Evolutionary conservation across 2,888 invertebrate genomes (phyloP), one percentile per base, ranked within the genome.

Genomic region (Athalia circularis): DNA sequence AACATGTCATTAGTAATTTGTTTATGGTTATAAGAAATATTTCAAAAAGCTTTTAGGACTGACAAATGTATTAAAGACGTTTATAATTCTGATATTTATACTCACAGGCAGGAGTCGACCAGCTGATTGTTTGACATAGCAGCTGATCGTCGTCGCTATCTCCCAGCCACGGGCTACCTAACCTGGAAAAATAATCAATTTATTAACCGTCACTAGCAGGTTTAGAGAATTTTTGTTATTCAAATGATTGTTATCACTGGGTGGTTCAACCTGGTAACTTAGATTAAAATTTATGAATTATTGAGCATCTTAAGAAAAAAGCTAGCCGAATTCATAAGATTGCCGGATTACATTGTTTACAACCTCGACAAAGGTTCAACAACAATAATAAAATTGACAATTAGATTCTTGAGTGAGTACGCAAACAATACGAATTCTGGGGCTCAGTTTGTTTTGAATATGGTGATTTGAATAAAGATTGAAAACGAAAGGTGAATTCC

Each of bases 101-200:
- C 93, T 93, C 91, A 93, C 93, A 93, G 91, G 91, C 93, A 93
- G 86, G 93, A 92, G 91, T 93, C 93, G 91, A 93, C 92, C 89
- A 93, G 92, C 91, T 93, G 93, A 91, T 92, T 93, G 92, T 92
- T 92, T 90, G 93, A 92, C 93, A 93, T 93, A 88, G 89, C 90
- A 89, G 88, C 86, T 84, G 85, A 84, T 85, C 85, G 84, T 85
- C 77, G 81, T 83, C 80, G 82, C 82, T 82, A 77, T 81, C 82
- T 84, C 82, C 82, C 83, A 82, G 83, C 85, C 82, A 82, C 82
- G 79, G 82, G 82, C 79, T 84, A 80, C 81, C 82, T 85, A 81
- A 77, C 83, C 88, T 88, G 84, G 11, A 87, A 87, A 77, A 83
- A 43, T 54, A 57, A 29, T 43, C 54, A 3, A 45, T 59, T 77